A percentile compares a stretch with the other conserved stretches of the same genome.
Evolutionary conservation across 2,797 vertebrate genomes (phyloP).

Genomic region (Enteromius fasciolatus): DNA sequence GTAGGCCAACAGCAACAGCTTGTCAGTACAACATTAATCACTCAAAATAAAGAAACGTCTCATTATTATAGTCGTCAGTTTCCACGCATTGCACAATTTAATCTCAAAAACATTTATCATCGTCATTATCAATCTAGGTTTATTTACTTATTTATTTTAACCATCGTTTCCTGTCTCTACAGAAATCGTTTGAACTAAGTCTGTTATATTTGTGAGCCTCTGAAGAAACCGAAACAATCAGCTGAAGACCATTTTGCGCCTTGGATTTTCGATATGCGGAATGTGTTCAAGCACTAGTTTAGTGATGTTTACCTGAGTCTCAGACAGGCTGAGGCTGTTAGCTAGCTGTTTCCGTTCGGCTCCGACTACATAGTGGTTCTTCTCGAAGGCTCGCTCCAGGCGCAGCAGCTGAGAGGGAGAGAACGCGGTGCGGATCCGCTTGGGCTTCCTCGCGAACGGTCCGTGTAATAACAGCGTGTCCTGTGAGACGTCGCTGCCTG

Average conservation of each 20-base stretch:
- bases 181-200: neutral
- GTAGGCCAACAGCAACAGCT: constrained; percentile 37
- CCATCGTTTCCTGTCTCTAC: neutral
- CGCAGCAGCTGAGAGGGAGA: constrained; percentile 95
- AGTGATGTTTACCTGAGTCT: constrained; percentile 87
- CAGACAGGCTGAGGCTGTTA: constrained; percentile 91
- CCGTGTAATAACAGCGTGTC: constrained; percentile 94
- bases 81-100: neutral
- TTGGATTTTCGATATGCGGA: no score
- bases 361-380: constrained; percentile 98
- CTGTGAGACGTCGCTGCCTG: constrained; percentile 92
- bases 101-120: neutral
- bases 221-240: neutral
- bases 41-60: constrained; percentile 19
- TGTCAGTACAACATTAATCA: constrained; percentile 30
- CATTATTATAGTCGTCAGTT: neutral
- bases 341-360: constrained; percentile 97
- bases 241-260: neutral
- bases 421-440: constrained; percentile 96
- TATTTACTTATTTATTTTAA: neutral
- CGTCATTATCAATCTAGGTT: no score
- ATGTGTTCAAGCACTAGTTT: no score
- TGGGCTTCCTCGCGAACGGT: constrained; percentile 94
- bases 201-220: neutral
- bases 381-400: constrained; percentile 94